Percentiles rank a stretch among this genome's conserved stretches.
phyloP scores from a whole-genome alignment of 2,888 invertebrate genomes.

The Meteorus colon region DNA sequence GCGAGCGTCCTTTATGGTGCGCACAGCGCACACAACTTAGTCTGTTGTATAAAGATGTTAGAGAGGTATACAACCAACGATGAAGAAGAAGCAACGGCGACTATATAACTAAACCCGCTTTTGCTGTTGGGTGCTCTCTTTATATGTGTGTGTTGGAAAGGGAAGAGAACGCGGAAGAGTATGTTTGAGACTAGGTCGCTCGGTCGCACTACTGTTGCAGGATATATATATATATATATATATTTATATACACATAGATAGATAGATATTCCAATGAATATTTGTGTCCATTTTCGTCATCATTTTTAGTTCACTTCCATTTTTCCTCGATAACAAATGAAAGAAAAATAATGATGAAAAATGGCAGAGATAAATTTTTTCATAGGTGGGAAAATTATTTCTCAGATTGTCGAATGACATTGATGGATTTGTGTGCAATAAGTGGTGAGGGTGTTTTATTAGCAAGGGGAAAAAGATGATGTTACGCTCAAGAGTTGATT shows the following conservation, averaged over 20 bases:
- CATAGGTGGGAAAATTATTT: too few relatives aligned
- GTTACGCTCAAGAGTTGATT: too few relatives aligned
- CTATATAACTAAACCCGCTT: constrained; percentile 11
- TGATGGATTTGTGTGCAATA: too few relatives aligned
- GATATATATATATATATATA: constrained; percentile 48
- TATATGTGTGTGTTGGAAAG: constrained; percentile 62
- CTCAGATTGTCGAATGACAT: too few relatives aligned
- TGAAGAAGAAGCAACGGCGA: constrained; percentile 34
- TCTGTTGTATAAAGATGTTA: constrained; percentile 50
- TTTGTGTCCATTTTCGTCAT: background rate
- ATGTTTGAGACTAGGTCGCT: constrained; percentile 72
- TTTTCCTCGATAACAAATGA: background rate
- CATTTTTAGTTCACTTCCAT: background rate
- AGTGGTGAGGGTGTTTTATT: too few relatives aligned
- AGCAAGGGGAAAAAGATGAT: too few relatives aligned
- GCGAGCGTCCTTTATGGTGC: constrained; percentile 27
- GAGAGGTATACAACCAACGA: background rate
- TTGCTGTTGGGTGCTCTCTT: constrained; percentile 10
- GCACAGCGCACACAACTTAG: background rate
- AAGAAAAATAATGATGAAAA: background rate
- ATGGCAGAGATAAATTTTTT: background rate
- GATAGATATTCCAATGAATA: background rate
- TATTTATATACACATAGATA: background rate
- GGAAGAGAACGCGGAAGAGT: constrained; percentile 72
- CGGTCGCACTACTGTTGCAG: constrained; percentile 71